Conservation (phyloP, 53 echinoderm and acorn worm genomes). For the Astropecten irregularis region DNA sequence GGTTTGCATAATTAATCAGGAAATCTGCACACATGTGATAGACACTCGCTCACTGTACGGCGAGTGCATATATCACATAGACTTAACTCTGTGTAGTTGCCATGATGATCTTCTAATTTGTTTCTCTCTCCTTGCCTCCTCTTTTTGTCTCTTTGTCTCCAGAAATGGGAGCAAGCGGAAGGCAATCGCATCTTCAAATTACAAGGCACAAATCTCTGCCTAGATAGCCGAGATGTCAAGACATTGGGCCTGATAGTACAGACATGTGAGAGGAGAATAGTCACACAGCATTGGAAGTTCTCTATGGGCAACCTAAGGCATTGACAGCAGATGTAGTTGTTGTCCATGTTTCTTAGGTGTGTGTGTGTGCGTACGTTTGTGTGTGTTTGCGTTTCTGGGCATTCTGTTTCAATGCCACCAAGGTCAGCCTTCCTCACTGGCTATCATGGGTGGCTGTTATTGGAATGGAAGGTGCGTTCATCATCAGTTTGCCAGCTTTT, state of each 20-base stretch:
- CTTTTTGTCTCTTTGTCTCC: not conserved
- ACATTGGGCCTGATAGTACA: conserved; percentile 71
- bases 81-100: no score
- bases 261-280: conserved; percentile 65
- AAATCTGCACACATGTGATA: no score
- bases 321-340: conserved; percentile 10
- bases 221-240: conserved; percentile 81
- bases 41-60: no score
- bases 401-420: not conserved
- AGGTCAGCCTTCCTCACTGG: no score
- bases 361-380: not conserved
- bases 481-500: no score
- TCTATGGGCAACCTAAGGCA: conserved; percentile 85
- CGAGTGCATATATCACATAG: no score
- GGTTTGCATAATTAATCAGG: no score
- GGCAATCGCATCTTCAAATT: conserved; percentile 79
- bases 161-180: conserved; percentile 97
- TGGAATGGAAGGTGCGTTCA: no score
- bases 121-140: no score
- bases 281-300: conserved; percentile 97
- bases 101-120: no score
- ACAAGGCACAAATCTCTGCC: conserved; percentile 71
- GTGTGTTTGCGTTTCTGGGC: not conserved
- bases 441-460: no score
- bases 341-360: not conserved